Conservation (phyloP, 1,140 invertebrate species). For the Panagrolaimus sp. region DNA sequence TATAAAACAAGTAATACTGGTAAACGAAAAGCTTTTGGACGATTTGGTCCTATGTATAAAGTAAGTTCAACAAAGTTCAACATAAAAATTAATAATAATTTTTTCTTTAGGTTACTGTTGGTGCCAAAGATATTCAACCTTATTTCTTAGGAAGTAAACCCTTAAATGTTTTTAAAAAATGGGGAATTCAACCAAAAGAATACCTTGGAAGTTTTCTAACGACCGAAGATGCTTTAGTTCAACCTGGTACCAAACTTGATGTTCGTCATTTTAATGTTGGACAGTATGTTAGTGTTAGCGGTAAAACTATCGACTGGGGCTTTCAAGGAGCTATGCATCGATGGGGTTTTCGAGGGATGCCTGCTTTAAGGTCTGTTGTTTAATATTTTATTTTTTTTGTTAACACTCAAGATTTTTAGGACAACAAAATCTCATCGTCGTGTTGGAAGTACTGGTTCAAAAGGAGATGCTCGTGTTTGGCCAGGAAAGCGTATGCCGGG, state of each 20-base stretch:
- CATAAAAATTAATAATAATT: too few relatives aligned
- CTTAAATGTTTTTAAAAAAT: conserved; percentile 74
- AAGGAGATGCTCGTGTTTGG: conserved; percentile 75
- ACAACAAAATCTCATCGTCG: conserved; percentile 88
- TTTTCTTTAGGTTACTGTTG: conserved; percentile 51
- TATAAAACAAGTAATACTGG: conserved; percentile 36
- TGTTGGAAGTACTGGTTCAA: conserved; percentile 75
- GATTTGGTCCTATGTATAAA: conserved; percentile 48
- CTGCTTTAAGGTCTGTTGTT: conserved; percentile 61
- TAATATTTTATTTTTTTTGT: background rate
- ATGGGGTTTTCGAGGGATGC: conserved; percentile 89
- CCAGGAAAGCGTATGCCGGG: conserved; percentile 93
- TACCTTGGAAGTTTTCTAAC: conserved; percentile 76
- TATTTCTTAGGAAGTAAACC: conserved; percentile 76
- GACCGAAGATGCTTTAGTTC: conserved; percentile 76
- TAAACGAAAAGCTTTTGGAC: conserved; percentile 51
- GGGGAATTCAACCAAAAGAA: conserved; percentile 82
- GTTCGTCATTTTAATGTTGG: conserved; percentile 84
- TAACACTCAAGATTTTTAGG: conserved; percentile 61
- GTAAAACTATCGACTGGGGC: conserved; percentile 87
- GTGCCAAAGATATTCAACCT: conserved; percentile 44
- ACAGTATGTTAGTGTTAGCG: conserved; percentile 79
- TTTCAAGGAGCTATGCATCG: conserved; percentile 97
- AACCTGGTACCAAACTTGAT: conserved; percentile 76
- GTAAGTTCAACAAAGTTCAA: conserved; percentile 26